Conservation (phyloP, 2,113 vertebrate species). For the Xerus inauris region DNA sequence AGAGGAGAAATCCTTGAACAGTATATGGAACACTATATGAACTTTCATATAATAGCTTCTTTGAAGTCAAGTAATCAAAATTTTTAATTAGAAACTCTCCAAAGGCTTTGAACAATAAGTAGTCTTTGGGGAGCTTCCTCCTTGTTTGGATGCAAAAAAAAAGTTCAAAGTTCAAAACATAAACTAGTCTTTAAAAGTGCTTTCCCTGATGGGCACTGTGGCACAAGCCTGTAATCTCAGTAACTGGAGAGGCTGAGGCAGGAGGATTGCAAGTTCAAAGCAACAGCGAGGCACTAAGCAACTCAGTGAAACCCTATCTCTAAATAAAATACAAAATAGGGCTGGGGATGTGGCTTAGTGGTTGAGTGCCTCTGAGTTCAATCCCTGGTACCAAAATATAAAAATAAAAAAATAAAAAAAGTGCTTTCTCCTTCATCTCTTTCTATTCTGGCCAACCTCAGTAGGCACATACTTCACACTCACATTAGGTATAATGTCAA, state of each 20-base stretch:
- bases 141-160: not conserved
- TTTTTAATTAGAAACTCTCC: constrained; percentile 40
- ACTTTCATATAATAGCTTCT: not conserved
- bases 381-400: too few species aligned
- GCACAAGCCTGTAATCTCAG: too few species aligned
- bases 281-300: too few species aligned
- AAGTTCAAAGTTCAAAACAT: not conserved
- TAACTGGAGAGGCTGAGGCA: too few species aligned
- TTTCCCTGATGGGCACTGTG: not conserved
- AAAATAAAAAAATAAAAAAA: too few species aligned
- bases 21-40: not conserved
- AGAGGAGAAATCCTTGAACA: not conserved
- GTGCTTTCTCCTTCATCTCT: not conserved
- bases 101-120: not conserved
- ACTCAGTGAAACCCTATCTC: too few species aligned
- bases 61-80: constrained; percentile 39
- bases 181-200: not conserved
- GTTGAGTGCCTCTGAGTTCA: too few species aligned
- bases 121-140: not conserved
- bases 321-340: too few species aligned
- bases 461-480: too few species aligned
- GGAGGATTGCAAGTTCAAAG: too few species aligned
- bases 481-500: not conserved
- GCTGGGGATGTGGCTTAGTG: too few species aligned
- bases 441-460: rapidly evolving